A percentile compares a stretch with the other conserved stretches of the same genome.
phyloP scores from a whole-genome alignment of 1,140 invertebrate species.

The Temnothorax longispinosus region DNA sequence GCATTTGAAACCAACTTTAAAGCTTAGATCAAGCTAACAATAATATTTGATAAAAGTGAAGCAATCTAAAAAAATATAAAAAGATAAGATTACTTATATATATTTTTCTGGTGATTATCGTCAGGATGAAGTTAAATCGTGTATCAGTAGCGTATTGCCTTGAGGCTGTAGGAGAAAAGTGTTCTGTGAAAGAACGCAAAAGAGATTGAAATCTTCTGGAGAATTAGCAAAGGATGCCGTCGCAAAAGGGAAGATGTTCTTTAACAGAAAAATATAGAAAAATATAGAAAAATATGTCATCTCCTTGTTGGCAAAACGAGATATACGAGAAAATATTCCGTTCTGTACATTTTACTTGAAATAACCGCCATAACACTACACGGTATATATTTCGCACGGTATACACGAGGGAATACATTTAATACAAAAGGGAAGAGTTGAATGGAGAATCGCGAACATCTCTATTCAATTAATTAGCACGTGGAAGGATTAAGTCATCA shows the following conservation, averaged over 20 bases:
- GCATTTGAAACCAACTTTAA: not conserved
- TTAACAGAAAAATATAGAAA: not conserved
- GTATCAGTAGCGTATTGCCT: not conserved
- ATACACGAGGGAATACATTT: not conserved
- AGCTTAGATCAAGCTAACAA: not conserved
- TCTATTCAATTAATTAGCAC: constrained; percentile 23
- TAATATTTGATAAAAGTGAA: not conserved
- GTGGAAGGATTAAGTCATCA: not conserved
- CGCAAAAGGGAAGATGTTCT: not conserved
- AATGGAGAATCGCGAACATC: not conserved
- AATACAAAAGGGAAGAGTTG: not conserved
- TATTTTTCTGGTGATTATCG: not conserved
- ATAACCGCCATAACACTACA: not conserved
- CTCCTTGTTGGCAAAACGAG: not conserved
- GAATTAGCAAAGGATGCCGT: not conserved
- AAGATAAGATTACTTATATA: not conserved
- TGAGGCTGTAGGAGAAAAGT: not conserved
- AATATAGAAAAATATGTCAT: not conserved
- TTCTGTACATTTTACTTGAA: not conserved
- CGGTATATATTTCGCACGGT: not conserved
- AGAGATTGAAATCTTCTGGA: not conserved
- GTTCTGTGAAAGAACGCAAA: not conserved
- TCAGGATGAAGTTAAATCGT: not conserved
- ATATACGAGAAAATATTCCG: not conserved
- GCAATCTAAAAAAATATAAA: not conserved